Evolutionary conservation across 1,140 invertebrate genomes (phyloP), one percentile per base, ranked within the genome.

Genomic region (Hypsibius dujardini): DNA sequence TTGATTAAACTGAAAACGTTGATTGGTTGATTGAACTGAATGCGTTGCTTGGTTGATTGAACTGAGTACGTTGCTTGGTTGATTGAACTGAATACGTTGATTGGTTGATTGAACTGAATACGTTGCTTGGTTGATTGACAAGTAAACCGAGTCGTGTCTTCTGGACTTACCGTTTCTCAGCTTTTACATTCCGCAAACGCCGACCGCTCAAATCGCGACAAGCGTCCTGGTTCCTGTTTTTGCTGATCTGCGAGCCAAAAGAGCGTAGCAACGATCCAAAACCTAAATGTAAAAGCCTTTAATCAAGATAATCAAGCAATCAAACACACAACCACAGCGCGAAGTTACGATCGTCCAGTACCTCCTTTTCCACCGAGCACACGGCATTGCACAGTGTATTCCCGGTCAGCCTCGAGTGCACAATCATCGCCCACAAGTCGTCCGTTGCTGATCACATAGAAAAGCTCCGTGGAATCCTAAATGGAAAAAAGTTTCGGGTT

Each of bases 211-310:
- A 81, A 81, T 97, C 94, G 72, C 94, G 81, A 77, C 94, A 97
- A n/a, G 94, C 93, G 82, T 97, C 92, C 60, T 91, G 81, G 76
- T 97, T 97, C 2, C 92, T 97, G 12, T 94, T 96, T 82, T 97
- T 97, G 76, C 97, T 92, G 72, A 98, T 97, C 82, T 97, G 93
- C 1, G 92, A 92, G 15, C 94, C 93, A 80, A 97, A 95, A 0
- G 94, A 92, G 73, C 93, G 82, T 2, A 97, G 79, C 90, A 97
- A 95, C 1, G 93, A 96, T 1, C 94, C 94, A 81, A 97, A 97
- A 42, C 83, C 81, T 81, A 60, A 45, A 75, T 75, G 60, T n/a
- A n/a, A n/a, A n/a, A n/a, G n/a, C n/a, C n/a, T n/a, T n/a, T n/a
- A n/a, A n/a, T n/a, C n/a, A n/a, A n/a, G n/a, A n/a, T n/a, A n/a